Evolutionary conservation across 2,797 vertebrate genomes (phyloP).

Genomic region (Brachyrhaphis roseni): DNA sequence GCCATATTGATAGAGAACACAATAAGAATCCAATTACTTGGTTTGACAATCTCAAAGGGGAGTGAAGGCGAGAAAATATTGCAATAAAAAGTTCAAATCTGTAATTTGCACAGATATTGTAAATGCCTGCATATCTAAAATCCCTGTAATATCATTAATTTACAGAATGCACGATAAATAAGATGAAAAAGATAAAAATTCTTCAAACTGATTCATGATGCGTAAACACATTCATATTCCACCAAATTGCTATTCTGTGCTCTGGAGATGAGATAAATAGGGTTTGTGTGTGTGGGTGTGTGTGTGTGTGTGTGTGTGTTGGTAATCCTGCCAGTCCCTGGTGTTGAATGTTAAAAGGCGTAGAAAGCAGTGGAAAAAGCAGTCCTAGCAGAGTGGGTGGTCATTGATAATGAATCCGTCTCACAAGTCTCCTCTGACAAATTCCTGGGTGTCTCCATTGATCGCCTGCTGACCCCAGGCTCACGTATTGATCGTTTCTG

Average conservation of each 20-base stretch:
- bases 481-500: neutral
- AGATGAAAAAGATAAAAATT: neutral
- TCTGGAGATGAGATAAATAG: neutral
- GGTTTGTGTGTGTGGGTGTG: neutral
- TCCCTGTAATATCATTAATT: neutral
- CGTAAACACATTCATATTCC: neutral
- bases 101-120: neutral
- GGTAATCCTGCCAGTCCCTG: neutral
- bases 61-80: neutral
- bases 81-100: neutral
- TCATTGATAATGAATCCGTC: neutral
- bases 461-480: neutral
- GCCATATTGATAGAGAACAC: neutral
- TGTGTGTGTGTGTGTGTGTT: neutral
- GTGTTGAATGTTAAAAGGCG: neutral
- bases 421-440: conserved; percentile 5
- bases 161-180: neutral
- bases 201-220: neutral
- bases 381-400: neutral
- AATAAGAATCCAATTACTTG: neutral
- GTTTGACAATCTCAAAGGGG: neutral
- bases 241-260: neutral
- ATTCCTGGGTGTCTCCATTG: neutral
- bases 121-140: neutral
- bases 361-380: neutral